Base-by-base conservation (phyloP, 1,140 invertebrate species). In the Anthonomus grandis region DNA sequence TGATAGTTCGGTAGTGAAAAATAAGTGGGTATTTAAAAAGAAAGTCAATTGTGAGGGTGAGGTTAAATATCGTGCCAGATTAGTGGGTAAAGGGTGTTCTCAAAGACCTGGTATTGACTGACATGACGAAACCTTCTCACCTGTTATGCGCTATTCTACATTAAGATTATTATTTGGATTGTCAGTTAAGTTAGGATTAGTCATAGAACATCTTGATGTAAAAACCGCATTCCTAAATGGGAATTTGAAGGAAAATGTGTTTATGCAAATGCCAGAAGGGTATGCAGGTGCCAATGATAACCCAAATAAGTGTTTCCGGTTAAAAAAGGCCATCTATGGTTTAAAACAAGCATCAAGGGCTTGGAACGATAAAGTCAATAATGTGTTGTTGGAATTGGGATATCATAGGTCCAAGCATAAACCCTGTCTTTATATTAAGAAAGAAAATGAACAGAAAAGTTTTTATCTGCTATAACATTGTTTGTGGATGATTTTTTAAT, bases 181-280 rank as follows among this genome's bases (percentile, higher is more conserved):
- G 8, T 60, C 59, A n/a, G 51, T 58, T 12, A 9, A 1, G 21
- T 23, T 56, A n/a, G 44, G 50, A 4, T n/a, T 60, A 37, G 17
- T 59, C 17, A n/a, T 62, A n/a, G 12, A 25, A 3, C 57, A 71
- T 58, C 63, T 69, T 41, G 69, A 75, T n/a, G n/a, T n/a, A n/a
- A n/a, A n/a, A n/a, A 74, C 68, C 24, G 73, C 74, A 1, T 76
- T 74, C 59, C 52, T 75, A 4, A n/a, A 78, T 65, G 75, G 70
- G 9, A 47, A 66, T 6, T 46, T 79, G n/a, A n/a, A n/a, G n/a
- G n/a, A n/a, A n/a, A 65, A 64, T 18, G 67, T 78, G 0, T 78
- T 65, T 47, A 72, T 78, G 65, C 24, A 65, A 36, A n/a, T n/a
- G 52, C 74, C 75, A 15, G 62, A 74, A 59, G 71, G 74, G 8